Base-by-base conservation (phyloP, 2,797 vertebrate genomes). In the Sebastes hubbsi region DNA sequence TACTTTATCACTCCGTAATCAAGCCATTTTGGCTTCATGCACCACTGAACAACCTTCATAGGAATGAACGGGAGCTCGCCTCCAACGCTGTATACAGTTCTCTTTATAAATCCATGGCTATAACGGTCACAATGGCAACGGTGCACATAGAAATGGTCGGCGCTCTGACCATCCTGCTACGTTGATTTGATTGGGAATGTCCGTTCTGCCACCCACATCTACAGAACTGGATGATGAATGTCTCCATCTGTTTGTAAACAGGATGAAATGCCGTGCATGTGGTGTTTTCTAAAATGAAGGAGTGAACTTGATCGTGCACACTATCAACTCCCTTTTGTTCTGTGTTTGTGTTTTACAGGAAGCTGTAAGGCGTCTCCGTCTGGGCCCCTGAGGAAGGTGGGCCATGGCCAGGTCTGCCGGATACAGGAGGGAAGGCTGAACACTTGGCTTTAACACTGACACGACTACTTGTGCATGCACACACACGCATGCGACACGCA, bases 351-450 rank as follows among this genome's bases (percentile, higher is more conserved):
- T 61, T 49, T 56, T 61, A 75, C 83, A 84, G 88, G 89, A 94
- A 91, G 87, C 71, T 55, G 76, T 66, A 54, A 78, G 90, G 86
- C 81, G 75, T 90, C 89, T 88, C 72, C 72, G 76, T 85, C 89
- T 88, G 71, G 75, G 56, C 58, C 81, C 77, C 83, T 72, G 80
- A 91, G 91, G 89, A 89, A 87, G 87, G 83, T 68, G 72, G 87
- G 90, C 82, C 88, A 87, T 0, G 77, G 87, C 75, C 90, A 85
- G 88, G 84, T 91, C 84, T 90, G 81, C 87, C 80, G 77, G 89
- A 92, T 82, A 72, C 83, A 78, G 77, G 42, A 67, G 78, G 78
- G 83, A 77, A 58, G 75, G 77, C 86, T 76, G 83, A 84, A 82
- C 77, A 82, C 82, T 84, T 65, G 68, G 78, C 81, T 89, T 75